These are phyloP conservation scores for Mycteria americana DNA, from an alignment of 2,797 vertebrate genomes.

Conservation along the genomic window DNA sequence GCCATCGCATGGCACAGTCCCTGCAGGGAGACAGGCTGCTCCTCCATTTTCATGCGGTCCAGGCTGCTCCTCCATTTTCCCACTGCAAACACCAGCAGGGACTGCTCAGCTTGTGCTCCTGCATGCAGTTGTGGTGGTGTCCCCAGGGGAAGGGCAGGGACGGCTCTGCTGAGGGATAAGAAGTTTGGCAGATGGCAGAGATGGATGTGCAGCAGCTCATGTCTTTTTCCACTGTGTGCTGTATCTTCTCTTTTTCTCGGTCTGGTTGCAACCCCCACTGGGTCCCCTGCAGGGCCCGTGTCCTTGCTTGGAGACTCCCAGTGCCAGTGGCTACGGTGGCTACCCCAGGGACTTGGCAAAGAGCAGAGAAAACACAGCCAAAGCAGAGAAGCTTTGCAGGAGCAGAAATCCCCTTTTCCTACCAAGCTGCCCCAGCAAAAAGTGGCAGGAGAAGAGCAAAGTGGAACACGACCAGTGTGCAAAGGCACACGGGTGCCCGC, in stretches of 20 bases:
- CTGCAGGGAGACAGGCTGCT: neutral
- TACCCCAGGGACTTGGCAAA: neutral
- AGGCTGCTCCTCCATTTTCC: neutral
- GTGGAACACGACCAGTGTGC: neutral
- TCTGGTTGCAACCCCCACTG: neutral
- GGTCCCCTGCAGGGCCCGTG: neutral
- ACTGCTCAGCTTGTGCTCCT: neutral
- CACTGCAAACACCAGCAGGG: neutral
- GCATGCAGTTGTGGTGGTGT: accelerated
- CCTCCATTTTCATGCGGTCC: neutral
- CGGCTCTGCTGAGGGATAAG: neutral
- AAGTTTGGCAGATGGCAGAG: neutral
- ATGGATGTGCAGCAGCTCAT: neutral
- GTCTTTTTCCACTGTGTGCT: neutral
- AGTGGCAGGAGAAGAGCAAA: neutral
- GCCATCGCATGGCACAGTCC: neutral
- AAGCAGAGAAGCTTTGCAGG: neutral
- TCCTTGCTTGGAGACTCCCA: neutral
- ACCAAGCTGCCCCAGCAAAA: neutral
- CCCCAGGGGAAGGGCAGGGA: neutral
- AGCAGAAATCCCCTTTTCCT: neutral
- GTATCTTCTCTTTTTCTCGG: neutral
- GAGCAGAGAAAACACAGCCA: neutral
- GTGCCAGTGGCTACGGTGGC: accelerated
- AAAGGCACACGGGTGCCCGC: accelerated